Conservation (phyloP, 2,113 vertebrate genomes). For the Brachyhypopomus gauderio region DNA sequence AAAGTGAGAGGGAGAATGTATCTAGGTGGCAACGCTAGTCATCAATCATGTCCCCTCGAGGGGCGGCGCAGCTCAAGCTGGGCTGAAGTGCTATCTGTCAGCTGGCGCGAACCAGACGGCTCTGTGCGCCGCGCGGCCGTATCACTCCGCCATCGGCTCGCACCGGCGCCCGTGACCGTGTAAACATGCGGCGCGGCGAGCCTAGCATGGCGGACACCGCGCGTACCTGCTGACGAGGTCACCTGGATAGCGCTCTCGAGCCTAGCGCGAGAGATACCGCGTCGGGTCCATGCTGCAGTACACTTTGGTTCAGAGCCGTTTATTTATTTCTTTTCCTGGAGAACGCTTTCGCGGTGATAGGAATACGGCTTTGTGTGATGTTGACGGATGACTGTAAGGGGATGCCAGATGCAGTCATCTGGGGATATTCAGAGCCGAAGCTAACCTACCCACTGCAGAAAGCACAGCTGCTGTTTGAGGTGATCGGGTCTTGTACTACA, state of each 20-base stretch:
- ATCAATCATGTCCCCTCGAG: constrained; percentile 81
- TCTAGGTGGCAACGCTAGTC: constrained; percentile 76
- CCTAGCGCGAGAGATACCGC: constrained; percentile 23
- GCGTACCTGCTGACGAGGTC: constrained; percentile 59
- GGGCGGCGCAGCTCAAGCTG: constrained; percentile 78
- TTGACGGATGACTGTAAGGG: constrained; percentile 39
- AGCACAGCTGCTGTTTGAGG: not conserved
- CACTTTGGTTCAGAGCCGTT: constrained; percentile 3
- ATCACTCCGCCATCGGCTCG: constrained; percentile 72
- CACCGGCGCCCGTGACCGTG: constrained; percentile 70
- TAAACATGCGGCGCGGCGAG: constrained; percentile 71
- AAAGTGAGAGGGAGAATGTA: constrained; percentile 69
- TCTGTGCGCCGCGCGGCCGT: constrained; percentile 53
- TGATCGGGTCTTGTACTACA: not conserved
- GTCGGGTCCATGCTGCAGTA: not conserved
- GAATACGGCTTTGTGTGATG: not conserved
- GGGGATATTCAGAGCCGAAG: not conserved
- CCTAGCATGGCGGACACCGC: constrained; percentile 43
- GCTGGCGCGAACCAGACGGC: constrained; percentile 69
- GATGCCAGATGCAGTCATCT: constrained; percentile 40
- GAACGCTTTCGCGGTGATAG: not conserved
- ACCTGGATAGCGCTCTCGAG: constrained; percentile 31
- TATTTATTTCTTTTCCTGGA: not conserved
- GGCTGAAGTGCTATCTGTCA: constrained; percentile 81
- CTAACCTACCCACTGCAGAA: not conserved